phyloP scores from a whole-genome alignment of 2,113 vertebrate genomes.

The Carlito syrichta region DNA sequence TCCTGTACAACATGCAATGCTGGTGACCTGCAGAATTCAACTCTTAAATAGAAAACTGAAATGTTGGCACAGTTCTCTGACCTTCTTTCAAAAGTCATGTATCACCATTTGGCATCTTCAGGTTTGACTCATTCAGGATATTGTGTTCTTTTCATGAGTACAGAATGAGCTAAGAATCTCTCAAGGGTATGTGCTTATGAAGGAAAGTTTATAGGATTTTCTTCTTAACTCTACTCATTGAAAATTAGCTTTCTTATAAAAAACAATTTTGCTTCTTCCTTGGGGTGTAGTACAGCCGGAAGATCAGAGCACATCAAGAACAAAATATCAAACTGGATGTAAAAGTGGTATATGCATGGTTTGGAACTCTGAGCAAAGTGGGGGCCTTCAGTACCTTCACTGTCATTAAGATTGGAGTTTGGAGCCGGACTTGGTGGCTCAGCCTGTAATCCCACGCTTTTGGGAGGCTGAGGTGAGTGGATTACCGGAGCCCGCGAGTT shows the following conservation, averaged over 20 bases:
- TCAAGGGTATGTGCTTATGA: slow-evolving; percentile 42
- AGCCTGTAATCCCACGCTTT: no score
- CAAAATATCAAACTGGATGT: slow-evolving; percentile 12
- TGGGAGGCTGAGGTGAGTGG: no score
- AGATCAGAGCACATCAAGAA: slow-evolving; percentile 32
- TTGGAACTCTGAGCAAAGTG: neutral
- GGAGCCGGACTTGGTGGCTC: no score
- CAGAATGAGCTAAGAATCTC: neutral
- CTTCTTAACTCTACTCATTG: slow-evolving; percentile 18
- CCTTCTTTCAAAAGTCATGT: neutral
- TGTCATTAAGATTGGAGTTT: neutral
- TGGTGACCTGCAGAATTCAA: neutral
- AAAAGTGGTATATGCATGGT: neutral
- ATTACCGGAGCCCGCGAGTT: no score
- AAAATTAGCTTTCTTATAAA: slow-evolving; percentile 56
- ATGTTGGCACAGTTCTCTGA: neutral
- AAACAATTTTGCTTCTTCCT: slow-evolving; percentile 33
- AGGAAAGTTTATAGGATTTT: slow-evolving; percentile 32
- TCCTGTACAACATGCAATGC: neutral
- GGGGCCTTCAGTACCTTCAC: neutral
- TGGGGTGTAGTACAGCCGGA: neutral
- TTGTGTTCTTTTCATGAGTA: slow-evolving; percentile 40
- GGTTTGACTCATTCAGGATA: slow-evolving; percentile 41
- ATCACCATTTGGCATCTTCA: slow-evolving; percentile 30
- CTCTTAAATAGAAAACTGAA: neutral